Percentiles rank a stretch among this genome's conserved stretches.
Evolutionary conservation across 2,797 vertebrate species (phyloP).

Genomic region (Crotalus adamanteus): DNA sequence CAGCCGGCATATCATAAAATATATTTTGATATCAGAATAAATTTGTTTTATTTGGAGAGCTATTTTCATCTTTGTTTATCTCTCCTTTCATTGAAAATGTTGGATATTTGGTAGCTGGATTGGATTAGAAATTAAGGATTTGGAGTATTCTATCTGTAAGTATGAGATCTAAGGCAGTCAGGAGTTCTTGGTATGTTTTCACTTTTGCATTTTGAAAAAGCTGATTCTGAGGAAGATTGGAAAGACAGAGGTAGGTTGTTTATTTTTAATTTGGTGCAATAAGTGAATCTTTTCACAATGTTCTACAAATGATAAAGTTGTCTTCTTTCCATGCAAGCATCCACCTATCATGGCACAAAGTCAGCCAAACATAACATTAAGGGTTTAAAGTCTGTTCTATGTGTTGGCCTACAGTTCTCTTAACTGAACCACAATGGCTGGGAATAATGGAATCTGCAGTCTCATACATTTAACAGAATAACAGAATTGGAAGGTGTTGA

Average conservation of each 20-base stretch:
- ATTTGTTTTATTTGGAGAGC: neutral
- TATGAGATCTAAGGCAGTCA: neutral
- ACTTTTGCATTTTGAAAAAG: neutral
- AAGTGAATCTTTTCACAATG: neutral
- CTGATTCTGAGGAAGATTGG: neutral
- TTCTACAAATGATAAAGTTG: neutral
- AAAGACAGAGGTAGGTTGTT: neutral
- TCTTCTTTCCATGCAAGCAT: neutral
- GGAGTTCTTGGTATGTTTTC: neutral
- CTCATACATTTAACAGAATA: neutral
- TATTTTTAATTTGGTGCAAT: neutral
- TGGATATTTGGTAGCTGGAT: neutral
- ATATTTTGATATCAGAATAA: neutral
- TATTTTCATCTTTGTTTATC: neutral
- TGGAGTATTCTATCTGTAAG: neutral
- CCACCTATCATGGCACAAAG: neutral
- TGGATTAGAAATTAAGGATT: neutral
- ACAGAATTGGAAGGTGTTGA: neutral
- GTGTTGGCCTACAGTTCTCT: neutral
- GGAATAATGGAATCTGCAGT: neutral
- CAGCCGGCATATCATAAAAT: neutral
- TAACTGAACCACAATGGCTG: neutral
- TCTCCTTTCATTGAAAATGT: neutral
- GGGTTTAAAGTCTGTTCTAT: neutral
- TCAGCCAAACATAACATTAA: neutral